Conservation (phyloP, 1,140 invertebrate species). For the Gonatopus flavifemur region DNA sequence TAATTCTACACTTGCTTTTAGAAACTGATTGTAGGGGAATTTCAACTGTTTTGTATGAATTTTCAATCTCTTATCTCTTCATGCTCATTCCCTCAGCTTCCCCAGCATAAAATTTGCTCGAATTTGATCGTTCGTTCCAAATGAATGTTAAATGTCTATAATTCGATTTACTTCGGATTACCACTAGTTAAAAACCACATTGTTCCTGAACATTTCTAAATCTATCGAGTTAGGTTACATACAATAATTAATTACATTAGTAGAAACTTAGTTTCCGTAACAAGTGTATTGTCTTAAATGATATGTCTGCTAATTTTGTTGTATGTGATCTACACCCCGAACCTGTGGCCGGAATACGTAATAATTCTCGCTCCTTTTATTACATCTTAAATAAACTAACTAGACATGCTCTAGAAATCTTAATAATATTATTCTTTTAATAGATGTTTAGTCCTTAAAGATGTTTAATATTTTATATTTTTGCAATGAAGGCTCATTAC, state of each 20-base stretch:
- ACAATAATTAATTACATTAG: constrained; percentile 52
- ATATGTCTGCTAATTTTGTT: constrained; percentile 58
- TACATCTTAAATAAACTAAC: constrained; percentile 48
- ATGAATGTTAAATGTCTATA: too few relatives aligned
- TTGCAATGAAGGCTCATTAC: constrained; percentile 44
- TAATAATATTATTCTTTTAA: constrained; percentile 41
- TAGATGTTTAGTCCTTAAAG: constrained; percentile 38
- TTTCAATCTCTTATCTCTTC: too few relatives aligned
- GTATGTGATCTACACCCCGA: constrained; percentile 36
- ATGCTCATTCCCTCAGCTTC: too few relatives aligned
- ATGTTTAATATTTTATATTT: constrained; percentile 23
- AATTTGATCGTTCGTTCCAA: too few relatives aligned
- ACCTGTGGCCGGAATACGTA: constrained; percentile 37
- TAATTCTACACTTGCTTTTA: too few relatives aligned
- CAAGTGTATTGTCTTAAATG: constrained; percentile 60
- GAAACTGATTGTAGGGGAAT: too few relatives aligned
- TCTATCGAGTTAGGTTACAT: constrained; percentile 40
- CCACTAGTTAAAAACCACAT: too few relatives aligned
- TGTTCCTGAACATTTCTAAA: constrained; percentile 30
- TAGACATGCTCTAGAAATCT: constrained; percentile 40
- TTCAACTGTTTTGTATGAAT: too few relatives aligned
- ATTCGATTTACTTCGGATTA: too few relatives aligned
- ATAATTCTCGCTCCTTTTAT: too few relatives aligned
- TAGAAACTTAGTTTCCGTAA: constrained; percentile 57
- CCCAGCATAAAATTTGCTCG: too few relatives aligned